A percentile compares a stretch with the other conserved stretches of the same genome.
phyloP scores from a whole-genome alignment of 2,888 invertebrate genomes.

The Bombylius major region DNA sequence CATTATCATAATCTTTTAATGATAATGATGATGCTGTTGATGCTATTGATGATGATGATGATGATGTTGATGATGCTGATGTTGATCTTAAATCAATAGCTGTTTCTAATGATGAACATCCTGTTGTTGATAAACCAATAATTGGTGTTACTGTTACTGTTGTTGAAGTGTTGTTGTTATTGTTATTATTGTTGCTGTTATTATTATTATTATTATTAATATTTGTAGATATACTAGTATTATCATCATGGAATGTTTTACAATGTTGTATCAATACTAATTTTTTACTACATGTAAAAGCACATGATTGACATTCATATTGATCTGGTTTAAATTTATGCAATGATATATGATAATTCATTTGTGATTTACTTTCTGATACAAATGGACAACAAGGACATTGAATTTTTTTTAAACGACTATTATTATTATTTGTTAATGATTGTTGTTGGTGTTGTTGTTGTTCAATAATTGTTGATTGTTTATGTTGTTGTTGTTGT shows the following conservation, averaged over 20 bases:
- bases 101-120: neutral
- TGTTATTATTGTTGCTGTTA: no score
- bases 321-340: slow-evolving; percentile 41
- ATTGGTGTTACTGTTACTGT: no score
- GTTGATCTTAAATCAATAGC: slow-evolving; percentile 18
- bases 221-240: neutral
- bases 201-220: no score
- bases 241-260: slow-evolving; percentile 42
- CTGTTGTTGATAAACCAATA: neutral
- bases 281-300: slow-evolving; percentile 68
- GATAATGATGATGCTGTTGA: slow-evolving; percentile 17
- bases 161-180: neutral
- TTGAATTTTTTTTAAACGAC: slow-evolving; percentile 50
- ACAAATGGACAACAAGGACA: slow-evolving; percentile 75
- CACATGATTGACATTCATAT: slow-evolving; percentile 66
- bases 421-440: slow-evolving; percentile 4
- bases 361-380: slow-evolving; percentile 75
- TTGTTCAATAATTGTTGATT: slow-evolving; percentile 22
- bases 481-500: slow-evolving; percentile 13
- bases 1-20: slow-evolving; percentile 33
- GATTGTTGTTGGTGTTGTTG: slow-evolving; percentile 17
- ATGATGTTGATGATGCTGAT: slow-evolving; percentile 11
- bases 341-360: slow-evolving; percentile 75
- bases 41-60: neutral
- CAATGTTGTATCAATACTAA: slow-evolving; percentile 75